phyloP scores from a whole-genome alignment of 2,888 invertebrate species.

The Brachyptera putata region DNA sequence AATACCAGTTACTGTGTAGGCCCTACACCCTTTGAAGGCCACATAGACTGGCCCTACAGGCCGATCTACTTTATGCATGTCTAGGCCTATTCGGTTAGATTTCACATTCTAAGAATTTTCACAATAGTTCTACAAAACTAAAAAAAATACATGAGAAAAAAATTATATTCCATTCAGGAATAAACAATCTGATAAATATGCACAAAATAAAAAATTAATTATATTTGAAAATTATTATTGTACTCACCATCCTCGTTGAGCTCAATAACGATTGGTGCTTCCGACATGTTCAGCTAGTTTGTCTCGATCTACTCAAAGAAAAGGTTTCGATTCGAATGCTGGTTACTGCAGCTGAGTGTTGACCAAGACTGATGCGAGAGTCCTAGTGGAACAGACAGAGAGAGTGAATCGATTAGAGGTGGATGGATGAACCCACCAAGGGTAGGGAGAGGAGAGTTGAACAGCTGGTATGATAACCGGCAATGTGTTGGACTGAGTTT shows the following conservation, averaged over 20 bases:
- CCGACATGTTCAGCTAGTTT: neutral
- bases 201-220: too few species aligned
- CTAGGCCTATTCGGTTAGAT: too few species aligned
- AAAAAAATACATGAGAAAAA: too few species aligned
- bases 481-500: too few species aligned
- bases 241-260: neutral
- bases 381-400: neutral
- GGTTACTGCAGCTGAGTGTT: neutral
- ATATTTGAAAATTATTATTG: neutral
- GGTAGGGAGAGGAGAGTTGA: neutral
- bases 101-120: too few species aligned
- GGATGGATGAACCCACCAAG: conserved; percentile 5
- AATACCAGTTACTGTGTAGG: too few species aligned
- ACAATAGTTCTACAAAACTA: too few species aligned
- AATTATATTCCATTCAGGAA: too few species aligned
- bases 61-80: too few species aligned
- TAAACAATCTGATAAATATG: too few species aligned
- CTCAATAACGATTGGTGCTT: neutral
- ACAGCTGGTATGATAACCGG: neutral
- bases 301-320: neutral
- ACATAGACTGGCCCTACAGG: too few species aligned
- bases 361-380: neutral
- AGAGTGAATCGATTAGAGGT: conserved; percentile 9
- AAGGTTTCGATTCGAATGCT: neutral
- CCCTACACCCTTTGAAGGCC: too few species aligned